Evolutionary conservation across 1,140 invertebrate genomes (phyloP).

Genomic region (Kradibia gibbosae): DNA sequence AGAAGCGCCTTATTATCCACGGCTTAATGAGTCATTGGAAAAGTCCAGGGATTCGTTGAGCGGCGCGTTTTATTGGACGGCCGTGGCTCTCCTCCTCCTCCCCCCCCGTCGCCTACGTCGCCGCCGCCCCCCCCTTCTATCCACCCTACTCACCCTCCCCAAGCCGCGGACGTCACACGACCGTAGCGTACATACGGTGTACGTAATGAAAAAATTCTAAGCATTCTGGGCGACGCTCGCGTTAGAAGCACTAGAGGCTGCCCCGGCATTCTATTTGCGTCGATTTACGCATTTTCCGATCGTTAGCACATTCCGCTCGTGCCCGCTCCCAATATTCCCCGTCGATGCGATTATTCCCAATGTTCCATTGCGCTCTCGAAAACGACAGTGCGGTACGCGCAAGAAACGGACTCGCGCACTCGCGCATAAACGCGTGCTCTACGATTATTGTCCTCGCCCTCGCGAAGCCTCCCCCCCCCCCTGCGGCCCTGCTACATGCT

Average conservation of each 20-base stretch:
- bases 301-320: background rate
- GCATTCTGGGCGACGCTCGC: background rate
- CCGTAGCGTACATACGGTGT: background rate
- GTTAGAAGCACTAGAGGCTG: background rate
- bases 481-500: too few relatives aligned
- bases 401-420: background rate
- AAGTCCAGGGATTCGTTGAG: background rate
- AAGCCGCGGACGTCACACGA: too few relatives aligned
- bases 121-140: background rate
- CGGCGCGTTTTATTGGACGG: background rate
- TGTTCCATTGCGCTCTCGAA: background rate
- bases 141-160: too few relatives aligned
- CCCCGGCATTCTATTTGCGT: background rate
- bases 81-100: background rate
- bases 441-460: background rate
- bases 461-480: too few relatives aligned
- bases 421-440: background rate
- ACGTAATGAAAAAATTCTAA: constrained; percentile 14
- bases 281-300: constrained; percentile 23
- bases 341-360: background rate
- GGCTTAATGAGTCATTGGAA: background rate
- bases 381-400: background rate
- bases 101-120: background rate
- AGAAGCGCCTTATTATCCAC: background rate
- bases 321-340: background rate